Percentiles rank a stretch among this genome's conserved stretches.
phyloP scores from a whole-genome alignment of 2,113 vertebrate genomes.

The Tauraco erythrolophus region DNA sequence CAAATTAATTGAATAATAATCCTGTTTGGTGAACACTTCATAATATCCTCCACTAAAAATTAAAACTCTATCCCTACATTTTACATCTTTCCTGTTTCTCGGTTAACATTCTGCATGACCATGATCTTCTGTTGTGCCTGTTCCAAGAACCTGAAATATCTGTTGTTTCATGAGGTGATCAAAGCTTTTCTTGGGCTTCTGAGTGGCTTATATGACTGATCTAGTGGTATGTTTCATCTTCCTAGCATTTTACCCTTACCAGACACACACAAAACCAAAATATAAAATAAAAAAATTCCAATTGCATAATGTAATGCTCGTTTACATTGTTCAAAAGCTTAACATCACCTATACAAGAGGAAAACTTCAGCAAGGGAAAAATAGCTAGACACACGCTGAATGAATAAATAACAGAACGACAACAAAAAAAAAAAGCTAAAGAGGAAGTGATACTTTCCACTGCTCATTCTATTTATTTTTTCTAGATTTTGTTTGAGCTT shows the following conservation, averaged over 20 bases:
- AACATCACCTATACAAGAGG: not conserved
- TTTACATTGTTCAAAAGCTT: not conserved
- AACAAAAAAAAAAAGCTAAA: not conserved
- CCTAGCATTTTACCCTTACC: not conserved
- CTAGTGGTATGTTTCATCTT: not conserved
- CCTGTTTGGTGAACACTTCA: not conserved
- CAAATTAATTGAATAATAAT: not conserved
- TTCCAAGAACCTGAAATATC: not conserved
- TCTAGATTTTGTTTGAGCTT: not conserved
- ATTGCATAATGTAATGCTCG: accelerated
- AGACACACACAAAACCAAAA: not conserved
- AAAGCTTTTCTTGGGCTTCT: not conserved
- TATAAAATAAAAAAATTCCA: not conserved
- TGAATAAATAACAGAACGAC: not conserved
- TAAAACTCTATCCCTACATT: not conserved
- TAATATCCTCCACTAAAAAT: not conserved
- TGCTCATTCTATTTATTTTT: not conserved
- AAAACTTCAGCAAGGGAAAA: not conserved
- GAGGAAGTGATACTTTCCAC: not conserved
- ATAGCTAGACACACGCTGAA: not conserved
- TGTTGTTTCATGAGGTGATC: not conserved
- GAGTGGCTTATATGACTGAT: not conserved
- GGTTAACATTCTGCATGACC: not conserved
- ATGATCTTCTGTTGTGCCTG: not conserved
- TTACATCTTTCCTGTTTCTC: not conserved